Percentiles rank a stretch among this genome's conserved stretches.
Conservation (phyloP, 2,888 invertebrate species). For the Stratiomys singularior region DNA sequence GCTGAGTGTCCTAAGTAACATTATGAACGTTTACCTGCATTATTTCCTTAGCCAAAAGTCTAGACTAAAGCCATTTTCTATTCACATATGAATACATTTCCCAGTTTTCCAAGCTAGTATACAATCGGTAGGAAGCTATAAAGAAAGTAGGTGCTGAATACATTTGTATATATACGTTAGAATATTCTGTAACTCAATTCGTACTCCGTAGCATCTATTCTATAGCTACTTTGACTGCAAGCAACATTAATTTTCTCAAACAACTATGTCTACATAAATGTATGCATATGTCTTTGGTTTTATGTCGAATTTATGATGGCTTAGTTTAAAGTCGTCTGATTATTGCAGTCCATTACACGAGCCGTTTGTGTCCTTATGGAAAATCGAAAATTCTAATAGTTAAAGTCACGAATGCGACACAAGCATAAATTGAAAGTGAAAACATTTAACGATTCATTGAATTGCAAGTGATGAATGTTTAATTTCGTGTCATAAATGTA, state of each 20-base stretch:
- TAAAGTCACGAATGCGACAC: slow-evolving; percentile 10
- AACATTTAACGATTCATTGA: slow-evolving; percentile 29
- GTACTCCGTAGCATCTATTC: too few relatives aligned
- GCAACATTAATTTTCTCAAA: too few relatives aligned
- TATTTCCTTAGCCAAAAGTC: neutral
- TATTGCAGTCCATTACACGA: neutral
- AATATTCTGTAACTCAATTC: neutral
- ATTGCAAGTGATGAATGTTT: slow-evolving; percentile 26
- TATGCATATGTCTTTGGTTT: neutral
- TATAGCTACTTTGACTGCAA: too few relatives aligned
- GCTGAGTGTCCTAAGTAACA: neutral
- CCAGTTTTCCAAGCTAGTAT: neutral
- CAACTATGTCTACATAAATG: neutral
- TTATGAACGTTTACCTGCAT: slow-evolving; percentile 21
- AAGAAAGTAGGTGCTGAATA: slow-evolving; percentile 1
- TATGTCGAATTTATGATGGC: slow-evolving; percentile 27
- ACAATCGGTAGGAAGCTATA: slow-evolving; percentile 10
- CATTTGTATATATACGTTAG: neutral
- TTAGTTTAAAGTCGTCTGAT: slow-evolving; percentile 7
- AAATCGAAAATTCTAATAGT: slow-evolving; percentile 25
- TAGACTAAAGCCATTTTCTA: slow-evolving; percentile 21
- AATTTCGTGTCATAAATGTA: slow-evolving; percentile 14
- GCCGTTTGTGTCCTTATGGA: slow-evolving; percentile 12
- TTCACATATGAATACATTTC: slow-evolving; percentile 15
- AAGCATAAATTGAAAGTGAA: slow-evolving; percentile 38